These are phyloP conservation scores for Eudemis profundana DNA, from an alignment of 2,888 invertebrate species.

Conservation along the genomic window DNA sequence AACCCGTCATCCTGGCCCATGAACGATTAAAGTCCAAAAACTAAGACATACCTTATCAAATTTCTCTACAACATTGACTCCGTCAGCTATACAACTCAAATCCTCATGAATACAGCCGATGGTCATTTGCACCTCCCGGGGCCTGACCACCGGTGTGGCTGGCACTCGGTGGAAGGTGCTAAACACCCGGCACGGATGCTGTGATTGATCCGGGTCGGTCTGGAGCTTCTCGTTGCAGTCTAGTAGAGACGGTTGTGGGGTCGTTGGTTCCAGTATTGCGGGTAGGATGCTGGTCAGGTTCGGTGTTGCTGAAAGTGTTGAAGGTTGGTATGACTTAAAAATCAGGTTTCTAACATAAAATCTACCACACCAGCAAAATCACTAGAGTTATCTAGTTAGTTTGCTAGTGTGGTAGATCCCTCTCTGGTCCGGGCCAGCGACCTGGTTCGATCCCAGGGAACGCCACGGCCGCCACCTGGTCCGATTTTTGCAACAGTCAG, in stretches of 20 bases:
- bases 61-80: slow-evolving; percentile 49
- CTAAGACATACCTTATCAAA: slow-evolving; percentile 67
- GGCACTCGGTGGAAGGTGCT: slow-evolving; percentile 68
- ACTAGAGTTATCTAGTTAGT: too few species aligned
- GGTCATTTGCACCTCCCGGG: slow-evolving; percentile 49
- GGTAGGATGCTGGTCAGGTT: slow-evolving; percentile 59
- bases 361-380: too few species aligned
- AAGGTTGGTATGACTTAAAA: too few species aligned
- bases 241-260: slow-evolving; percentile 60
- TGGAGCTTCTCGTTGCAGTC: slow-evolving; percentile 73
- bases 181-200: slow-evolving; percentile 65
- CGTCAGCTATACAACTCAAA: slow-evolving; percentile 59
- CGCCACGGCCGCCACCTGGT: too few species aligned
- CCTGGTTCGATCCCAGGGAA: too few species aligned
- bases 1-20: too few species aligned
- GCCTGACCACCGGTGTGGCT: slow-evolving; percentile 50
- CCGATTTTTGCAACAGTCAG: too few species aligned
- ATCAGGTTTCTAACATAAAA: too few species aligned
- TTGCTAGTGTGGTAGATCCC: too few species aligned
- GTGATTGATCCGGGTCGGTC: slow-evolving; percentile 57
- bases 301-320: slow-evolving; percentile 65
- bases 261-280: slow-evolving; percentile 59
- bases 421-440: too few species aligned
- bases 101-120: slow-evolving; percentile 62
- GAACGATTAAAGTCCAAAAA: too few species aligned